Conservation (phyloP, 2,888 invertebrate genomes). For the Alloplasta piceator region DNA sequence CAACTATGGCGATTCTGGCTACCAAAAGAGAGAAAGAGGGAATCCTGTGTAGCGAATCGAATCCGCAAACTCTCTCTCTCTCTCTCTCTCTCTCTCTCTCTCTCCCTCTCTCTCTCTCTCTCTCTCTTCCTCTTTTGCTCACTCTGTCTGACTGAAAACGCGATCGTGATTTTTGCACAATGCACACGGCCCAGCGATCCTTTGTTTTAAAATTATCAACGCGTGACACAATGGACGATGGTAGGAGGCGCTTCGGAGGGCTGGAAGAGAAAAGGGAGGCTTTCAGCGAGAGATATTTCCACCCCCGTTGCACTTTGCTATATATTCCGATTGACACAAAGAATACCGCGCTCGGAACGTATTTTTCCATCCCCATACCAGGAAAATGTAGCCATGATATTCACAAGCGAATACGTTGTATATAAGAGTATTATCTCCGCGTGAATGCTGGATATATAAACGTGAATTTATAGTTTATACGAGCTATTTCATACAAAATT, state of each 20-base stretch:
- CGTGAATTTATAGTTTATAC: background rate
- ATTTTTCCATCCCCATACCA: conserved; percentile 45
- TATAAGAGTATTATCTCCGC: background rate
- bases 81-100: conserved; percentile 20
- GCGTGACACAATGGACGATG: conserved; percentile 77
- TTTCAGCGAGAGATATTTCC: conserved; percentile 60
- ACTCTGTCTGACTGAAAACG: conserved; percentile 10
- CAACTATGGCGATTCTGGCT: conserved; percentile 43
- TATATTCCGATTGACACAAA: conserved; percentile 47
- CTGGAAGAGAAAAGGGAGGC: conserved; percentile 49
- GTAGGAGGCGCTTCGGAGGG: conserved; percentile 24
- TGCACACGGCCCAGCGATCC: conserved; percentile 73
- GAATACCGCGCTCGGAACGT: conserved; percentile 55
- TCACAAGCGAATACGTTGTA: conserved; percentile 25
- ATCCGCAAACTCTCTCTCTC: conserved; percentile 34
- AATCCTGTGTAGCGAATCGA: conserved; percentile 33
- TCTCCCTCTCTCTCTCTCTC: conserved; percentile 17
- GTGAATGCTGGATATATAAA: conserved; percentile 15
- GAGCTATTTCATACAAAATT: background rate
- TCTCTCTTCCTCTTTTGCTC: conserved; percentile 21
- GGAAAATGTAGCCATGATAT: conserved; percentile 42
- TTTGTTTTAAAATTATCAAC: conserved; percentile 83
- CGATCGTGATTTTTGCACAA: conserved; percentile 79
- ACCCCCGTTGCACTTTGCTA: conserved; percentile 43
- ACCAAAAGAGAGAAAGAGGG: background rate